Base-by-base conservation (phyloP, 2,888 invertebrate species). In the Pristionchus exspectatus region DNA sequence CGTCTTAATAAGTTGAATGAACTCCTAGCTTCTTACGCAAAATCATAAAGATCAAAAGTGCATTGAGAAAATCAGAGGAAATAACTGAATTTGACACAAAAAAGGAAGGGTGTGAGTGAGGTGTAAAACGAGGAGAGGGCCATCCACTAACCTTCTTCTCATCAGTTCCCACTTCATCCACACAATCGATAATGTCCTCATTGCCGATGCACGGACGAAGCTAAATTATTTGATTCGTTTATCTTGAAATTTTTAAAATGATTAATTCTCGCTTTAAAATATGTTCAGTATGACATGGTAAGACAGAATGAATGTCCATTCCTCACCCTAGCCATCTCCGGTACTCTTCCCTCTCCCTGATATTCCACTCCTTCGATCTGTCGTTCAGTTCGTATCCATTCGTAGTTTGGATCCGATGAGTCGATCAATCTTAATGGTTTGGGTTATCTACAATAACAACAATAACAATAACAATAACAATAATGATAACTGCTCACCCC, bases 321-420 rank as follows among this genome's bases (percentile, higher is more conserved):
- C 3, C 50, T 81, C 27, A 81, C 81, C 27, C 33, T 81, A 12
- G 50, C 81, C 81, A 81, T 81, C n/a, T n/a, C 44, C n/a, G 81
- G 81, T 9, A 27, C 14, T 12, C 30, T 12, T 50, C 33, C 81
- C 30, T 81, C 81, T 54, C 50, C 44, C 50, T 81, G 81, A 27
- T 50, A 81, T n/a, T 81, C 81, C 50, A 81, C 50, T 50, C 81
- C 81, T 3, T 27, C 81, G 50, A 81, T 81, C 27, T 81, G 81
- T 27, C 50, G 24, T 54, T n/a, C 10, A 3, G 4, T n/a, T n/a
- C 81, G 50, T 10, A 24, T 44, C 81, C 81, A 81, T 9, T 81
- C 12, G 27, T 50, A 81, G 9, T n/a, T 9, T 18, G 24, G 1
- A 27, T 81, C 81, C 4, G 81, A 81, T 27, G 81, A 54, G 81